Evolutionary conservation across 2,113 vertebrate genomes (phyloP).

Genomic region (Alectura lathami): DNA sequence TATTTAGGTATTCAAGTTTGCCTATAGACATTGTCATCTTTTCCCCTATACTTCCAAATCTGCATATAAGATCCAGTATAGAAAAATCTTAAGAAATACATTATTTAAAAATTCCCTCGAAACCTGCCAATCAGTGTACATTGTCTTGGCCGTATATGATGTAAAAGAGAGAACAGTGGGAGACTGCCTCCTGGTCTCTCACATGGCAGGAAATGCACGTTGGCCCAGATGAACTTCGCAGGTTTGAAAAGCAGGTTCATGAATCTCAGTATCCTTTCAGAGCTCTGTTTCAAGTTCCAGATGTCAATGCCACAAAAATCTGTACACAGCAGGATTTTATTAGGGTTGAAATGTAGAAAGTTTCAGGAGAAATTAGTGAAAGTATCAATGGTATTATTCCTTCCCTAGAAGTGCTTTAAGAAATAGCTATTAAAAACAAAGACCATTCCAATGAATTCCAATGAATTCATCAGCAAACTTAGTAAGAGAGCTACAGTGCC

Average conservation of each 20-base stretch:
- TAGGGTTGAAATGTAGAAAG: neutral
- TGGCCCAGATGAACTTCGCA: conserved; percentile 14
- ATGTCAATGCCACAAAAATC: neutral
- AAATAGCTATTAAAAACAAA: neutral
- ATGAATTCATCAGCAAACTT: neutral
- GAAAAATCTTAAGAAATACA: neutral
- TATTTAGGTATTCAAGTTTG: neutral
- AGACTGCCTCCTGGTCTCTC: neutral
- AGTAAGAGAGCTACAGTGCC: neutral
- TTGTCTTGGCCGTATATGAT: neutral
- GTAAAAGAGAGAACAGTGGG: neutral
- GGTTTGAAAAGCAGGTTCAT: neutral
- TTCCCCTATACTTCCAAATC: neutral
- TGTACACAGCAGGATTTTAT: neutral
- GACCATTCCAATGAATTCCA: fast-evolving
- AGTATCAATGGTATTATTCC: fast-evolving
- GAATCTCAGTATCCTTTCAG: neutral
- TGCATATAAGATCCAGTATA: neutral
- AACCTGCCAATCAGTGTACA: neutral
- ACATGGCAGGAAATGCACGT: neutral
- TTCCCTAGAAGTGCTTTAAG: neutral
- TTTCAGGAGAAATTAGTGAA: neutral
- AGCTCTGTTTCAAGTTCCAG: neutral
- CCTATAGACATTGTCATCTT: neutral
- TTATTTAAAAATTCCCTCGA: neutral